Percentiles rank a stretch among this genome's conserved stretches.
Evolutionary conservation across 2,797 vertebrate species (phyloP).

Genomic region (Spinibarbus caldwelli): DNA sequence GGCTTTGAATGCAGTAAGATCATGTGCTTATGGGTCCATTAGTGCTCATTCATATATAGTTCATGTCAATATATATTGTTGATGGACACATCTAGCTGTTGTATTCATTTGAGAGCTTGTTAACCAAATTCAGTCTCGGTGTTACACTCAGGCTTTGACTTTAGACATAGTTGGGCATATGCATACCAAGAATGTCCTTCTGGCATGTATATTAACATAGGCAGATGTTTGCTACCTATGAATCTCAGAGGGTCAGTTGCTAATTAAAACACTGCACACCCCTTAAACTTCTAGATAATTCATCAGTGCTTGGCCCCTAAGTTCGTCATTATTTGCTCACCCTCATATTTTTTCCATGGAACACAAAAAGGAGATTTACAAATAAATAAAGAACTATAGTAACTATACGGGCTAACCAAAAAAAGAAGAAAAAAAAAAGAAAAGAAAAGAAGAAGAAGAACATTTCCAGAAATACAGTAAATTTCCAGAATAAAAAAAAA

Average conservation of each 20-base stretch:
- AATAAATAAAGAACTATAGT: no score
- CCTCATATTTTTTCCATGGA: background rate
- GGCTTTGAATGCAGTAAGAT: constrained; percentile 60
- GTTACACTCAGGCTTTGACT: constrained; percentile 27
- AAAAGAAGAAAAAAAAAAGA: no score
- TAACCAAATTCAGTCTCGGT: background rate
- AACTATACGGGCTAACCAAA: no score
- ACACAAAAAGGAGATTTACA: no score
- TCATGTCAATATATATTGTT: constrained; percentile 18
- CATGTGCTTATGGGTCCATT: constrained; percentile 26
- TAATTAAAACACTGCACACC: constrained; percentile 68
- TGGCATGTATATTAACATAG: constrained; percentile 72
- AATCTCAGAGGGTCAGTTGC: constrained; percentile 72
- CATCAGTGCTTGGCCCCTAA: background rate
- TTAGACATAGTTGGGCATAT: constrained; percentile 33
- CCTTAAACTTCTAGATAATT: constrained; percentile 23
- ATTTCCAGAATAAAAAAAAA: no score
- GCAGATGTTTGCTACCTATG: constrained; percentile 80
- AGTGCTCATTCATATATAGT: constrained; percentile 29
- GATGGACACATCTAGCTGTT: constrained; percentile 2
- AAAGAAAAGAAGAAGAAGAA: no score
- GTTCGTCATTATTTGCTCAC: background rate
- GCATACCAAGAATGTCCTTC: constrained; percentile 70
- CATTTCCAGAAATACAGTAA: no score
- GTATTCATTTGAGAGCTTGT: constrained; percentile 7